Base-by-base conservation (phyloP, 2,113 vertebrate species). In the Todiramphus saurophagus region DNA sequence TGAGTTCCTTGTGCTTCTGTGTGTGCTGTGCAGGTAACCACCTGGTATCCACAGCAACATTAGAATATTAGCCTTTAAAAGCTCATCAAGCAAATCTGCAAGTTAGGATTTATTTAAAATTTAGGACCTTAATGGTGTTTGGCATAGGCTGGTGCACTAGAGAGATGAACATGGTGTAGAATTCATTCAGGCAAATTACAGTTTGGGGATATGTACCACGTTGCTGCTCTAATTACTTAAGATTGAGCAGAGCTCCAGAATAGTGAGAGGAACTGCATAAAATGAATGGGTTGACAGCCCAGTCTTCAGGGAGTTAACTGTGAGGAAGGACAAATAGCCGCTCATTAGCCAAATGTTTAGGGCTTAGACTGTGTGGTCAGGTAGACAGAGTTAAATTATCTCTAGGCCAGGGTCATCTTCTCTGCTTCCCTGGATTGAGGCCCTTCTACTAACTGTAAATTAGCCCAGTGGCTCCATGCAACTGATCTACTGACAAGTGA, bases 361-460 rank as follows among this genome's bases (percentile, higher is more conserved):
- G 58, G 41, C 20, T 84, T 37, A 93, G 83, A 23, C 31, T 66
- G n/a, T 70, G 55, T 48, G 56, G 39, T 50, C 46, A 89, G 64
- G 68, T 83, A 78, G 68, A 53, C 18, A 35, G 50, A 96, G 91
- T 82, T 90, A 75, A 94, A 86, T 83, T 55, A 19, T 92, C 35
- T 92, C 33, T 33, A 77, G 68, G 18, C 21, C 64, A 78, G 80
- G 53, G 76, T 83, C 11, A 1, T 92, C 33, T 28, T 79, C 46
- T 58, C 56, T 37, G 64, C 62, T 89, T 75, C 69, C 48, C 53
- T 60, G 50, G 25, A 16, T 17, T 89, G 73, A 91, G 80, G 53
- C 86, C 75, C 25, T 62, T 80, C 37, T 80, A 35, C 53, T 68
- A 67, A 94, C 86, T 94, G 91, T 94, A 92, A 94, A 89, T 94